Evolutionary conservation across 2,113 vertebrate species (phyloP).

Genomic region (Chaetura pelagica): DNA sequence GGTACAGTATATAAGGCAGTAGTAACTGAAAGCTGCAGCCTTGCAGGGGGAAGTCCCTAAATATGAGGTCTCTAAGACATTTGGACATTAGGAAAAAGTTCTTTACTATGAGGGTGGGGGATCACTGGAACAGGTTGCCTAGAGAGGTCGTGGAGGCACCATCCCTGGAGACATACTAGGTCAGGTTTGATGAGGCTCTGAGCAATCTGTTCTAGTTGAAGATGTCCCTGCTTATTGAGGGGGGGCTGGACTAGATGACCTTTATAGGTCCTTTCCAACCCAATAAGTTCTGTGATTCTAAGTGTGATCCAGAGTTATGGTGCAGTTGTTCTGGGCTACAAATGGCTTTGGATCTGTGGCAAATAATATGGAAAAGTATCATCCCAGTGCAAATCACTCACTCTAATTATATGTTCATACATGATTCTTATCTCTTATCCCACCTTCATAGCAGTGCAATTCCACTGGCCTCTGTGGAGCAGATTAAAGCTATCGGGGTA

Average conservation of each 20-base stretch:
- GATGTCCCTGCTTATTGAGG: no score
- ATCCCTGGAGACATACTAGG: no score
- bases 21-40: not conserved
- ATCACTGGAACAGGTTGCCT: no score
- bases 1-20: not conserved
- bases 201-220: no score
- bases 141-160: no score
- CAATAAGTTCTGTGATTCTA: no score
- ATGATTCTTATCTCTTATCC: not conserved
- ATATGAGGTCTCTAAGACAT: not conserved
- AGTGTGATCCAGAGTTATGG: not conserved
- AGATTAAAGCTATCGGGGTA: not conserved
- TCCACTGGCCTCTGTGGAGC: not conserved
- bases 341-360: not conserved
- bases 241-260: no score
- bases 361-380: not conserved
- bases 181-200: no score
- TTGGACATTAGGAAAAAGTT: not conserved
- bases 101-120: no score
- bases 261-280: no score
- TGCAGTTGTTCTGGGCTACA: not conserved
- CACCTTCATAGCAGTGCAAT: not conserved
- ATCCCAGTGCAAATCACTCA: not conserved
- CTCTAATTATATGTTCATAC: rapidly evolving
- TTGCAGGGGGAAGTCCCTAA: not conserved